Percentiles rank a stretch among this genome's conserved stretches.
Conservation (phyloP, 2,113 vertebrate species). For the Potamarius usumacintae region DNA sequence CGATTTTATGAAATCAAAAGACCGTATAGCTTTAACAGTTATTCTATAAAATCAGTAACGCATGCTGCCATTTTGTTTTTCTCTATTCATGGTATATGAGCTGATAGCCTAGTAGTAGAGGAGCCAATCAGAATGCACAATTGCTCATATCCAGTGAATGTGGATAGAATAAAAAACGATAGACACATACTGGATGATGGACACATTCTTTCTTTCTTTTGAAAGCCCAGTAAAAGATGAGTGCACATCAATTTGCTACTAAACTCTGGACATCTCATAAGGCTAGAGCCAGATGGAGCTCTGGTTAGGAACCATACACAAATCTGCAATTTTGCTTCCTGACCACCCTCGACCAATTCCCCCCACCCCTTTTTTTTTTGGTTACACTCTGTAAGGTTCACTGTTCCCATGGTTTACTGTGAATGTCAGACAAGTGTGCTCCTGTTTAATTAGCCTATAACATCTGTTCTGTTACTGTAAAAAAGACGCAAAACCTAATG, state of each 20-base stretch:
- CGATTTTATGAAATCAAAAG: too few species aligned
- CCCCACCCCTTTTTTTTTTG: too few species aligned
- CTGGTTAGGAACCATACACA: conserved; percentile 36
- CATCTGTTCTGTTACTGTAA: conserved; percentile 50
- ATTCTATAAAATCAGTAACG: too few species aligned
- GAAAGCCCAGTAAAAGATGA: conserved; percentile 8
- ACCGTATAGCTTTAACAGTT: too few species aligned
- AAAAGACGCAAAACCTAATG: conserved; percentile 40
- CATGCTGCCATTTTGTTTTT: too few species aligned
- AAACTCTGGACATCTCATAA: conserved; percentile 45
- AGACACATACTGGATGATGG: background rate
- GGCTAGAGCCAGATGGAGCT: conserved; percentile 45
- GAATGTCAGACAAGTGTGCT: conserved; percentile 35
- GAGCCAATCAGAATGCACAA: too few species aligned
- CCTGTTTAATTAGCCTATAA: conserved; percentile 56
- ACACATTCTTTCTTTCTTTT: background rate
- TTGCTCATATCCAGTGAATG: too few species aligned
- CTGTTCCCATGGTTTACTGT: conserved; percentile 28
- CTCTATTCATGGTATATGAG: too few species aligned
- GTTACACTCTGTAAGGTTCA: conserved; percentile 10
- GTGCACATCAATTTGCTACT: conserved; percentile 41
- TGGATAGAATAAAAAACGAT: background rate
- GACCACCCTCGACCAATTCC: too few species aligned
- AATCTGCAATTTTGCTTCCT: background rate
- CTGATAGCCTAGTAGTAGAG: too few species aligned